Conservation (phyloP, 35 echinoderm and acorn worm genomes). For the Lytechinus variegatus region DNA sequence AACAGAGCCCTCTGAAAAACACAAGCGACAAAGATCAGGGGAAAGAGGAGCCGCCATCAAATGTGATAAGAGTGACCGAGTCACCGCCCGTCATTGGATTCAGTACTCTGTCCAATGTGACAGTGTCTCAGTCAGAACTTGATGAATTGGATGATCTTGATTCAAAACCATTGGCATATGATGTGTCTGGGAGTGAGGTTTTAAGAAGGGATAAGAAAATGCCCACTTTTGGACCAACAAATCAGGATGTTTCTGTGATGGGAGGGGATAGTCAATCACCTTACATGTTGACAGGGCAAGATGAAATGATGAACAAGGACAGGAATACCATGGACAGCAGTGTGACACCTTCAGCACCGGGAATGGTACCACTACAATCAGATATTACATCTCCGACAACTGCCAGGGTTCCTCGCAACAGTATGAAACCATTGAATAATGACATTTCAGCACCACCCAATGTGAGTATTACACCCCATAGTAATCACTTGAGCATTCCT, state of each 20-base stretch:
- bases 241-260: neutral
- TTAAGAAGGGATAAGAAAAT: neutral
- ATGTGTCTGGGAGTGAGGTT: constrained; percentile 19
- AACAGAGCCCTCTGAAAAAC: constrained; percentile 53
- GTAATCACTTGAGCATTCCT: constrained; percentile 1
- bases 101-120: constrained; percentile 62
- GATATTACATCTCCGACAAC: neutral
- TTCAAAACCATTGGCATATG: constrained; percentile 25
- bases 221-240: neutral
- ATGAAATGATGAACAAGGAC: neutral
- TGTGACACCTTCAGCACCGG: neutral
- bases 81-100: constrained; percentile 70
- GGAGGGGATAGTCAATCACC: neutral
- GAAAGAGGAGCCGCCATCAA: neutral
- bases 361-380: neutral
- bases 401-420: neutral
- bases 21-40: neutral
- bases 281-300: neutral
- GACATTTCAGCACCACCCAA: neutral
- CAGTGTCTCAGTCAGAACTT: constrained; percentile 63
- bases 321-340: neutral
- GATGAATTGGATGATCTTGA: constrained; percentile 32
- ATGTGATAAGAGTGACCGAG: constrained; percentile 7
- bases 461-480: neutral
- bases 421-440: neutral